phyloP scores from a whole-genome alignment of 2,797 vertebrate species.

The Danio kyathit region DNA sequence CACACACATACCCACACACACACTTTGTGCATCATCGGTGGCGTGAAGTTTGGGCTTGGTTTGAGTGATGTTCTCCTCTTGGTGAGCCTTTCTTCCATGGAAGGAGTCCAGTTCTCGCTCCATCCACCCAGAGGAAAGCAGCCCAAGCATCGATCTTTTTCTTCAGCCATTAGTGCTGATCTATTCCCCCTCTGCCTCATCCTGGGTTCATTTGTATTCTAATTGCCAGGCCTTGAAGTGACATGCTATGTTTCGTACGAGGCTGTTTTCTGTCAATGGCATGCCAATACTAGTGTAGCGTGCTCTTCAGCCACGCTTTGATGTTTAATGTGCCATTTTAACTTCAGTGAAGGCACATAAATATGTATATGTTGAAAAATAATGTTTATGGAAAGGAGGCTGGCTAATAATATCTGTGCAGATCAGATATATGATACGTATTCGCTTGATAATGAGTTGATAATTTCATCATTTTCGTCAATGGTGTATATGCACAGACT shows the following conservation, averaged over 20 bases:
- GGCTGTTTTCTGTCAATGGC: slow-evolving; percentile 47
- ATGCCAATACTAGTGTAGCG: slow-evolving; percentile 31
- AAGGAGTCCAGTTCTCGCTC: slow-evolving; percentile 76
- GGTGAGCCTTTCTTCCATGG: slow-evolving; percentile 75
- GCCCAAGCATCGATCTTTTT: slow-evolving; percentile 44
- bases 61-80: slow-evolving; percentile 76
- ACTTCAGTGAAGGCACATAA: not conserved
- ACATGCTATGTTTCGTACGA: slow-evolving; percentile 47
- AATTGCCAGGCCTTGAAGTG: slow-evolving; percentile 55
- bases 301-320: slow-evolving; percentile 36
- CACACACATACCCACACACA: slow-evolving; percentile 3
- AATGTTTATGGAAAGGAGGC: too few relatives aligned
- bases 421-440: too few relatives aligned
- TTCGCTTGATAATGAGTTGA: too few relatives aligned
- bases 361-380: not conserved
- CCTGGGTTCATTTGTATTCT: slow-evolving; percentile 60
- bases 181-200: slow-evolving; percentile 47
- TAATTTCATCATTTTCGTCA: too few relatives aligned
- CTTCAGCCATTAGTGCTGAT: slow-evolving; percentile 56
- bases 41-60: slow-evolving; percentile 78
- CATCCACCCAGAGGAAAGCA: slow-evolving; percentile 74
- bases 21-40: slow-evolving; percentile 67
- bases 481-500: too few relatives aligned
- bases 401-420: too few relatives aligned
- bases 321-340: slow-evolving; percentile 10